phyloP scores from a whole-genome alignment of 92 coral and sea anemone species.

The Palythoa heliodiscus region DNA sequence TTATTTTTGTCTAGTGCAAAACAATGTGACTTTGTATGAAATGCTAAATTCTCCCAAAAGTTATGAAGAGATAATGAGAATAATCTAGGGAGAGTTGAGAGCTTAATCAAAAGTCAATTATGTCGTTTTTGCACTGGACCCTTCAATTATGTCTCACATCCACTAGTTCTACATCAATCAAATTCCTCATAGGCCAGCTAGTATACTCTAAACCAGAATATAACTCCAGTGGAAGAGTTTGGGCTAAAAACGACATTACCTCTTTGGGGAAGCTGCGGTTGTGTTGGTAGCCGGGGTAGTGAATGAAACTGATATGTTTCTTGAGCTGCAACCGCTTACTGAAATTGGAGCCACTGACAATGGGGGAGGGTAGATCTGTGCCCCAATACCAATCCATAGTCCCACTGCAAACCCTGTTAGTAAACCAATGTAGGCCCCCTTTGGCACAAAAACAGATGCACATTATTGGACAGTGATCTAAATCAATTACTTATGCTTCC shows the following conservation, averaged over 20 bases:
- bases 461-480: background rate
- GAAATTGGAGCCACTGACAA: slow-evolving; percentile 67
- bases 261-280: slow-evolving; percentile 24
- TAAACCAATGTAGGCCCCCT: slow-evolving; percentile 87
- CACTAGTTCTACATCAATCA: no score
- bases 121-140: no score
- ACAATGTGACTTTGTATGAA: no score
- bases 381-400: slow-evolving; percentile 91
- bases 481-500: no score
- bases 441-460: background rate
- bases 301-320: slow-evolving; percentile 24
- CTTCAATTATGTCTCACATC: no score
- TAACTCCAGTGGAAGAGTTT: background rate
- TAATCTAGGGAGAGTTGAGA: no score
- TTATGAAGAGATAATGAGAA: no score
- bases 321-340: slow-evolving; percentile 60
- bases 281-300: slow-evolving; percentile 20
- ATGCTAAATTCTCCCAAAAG: no score
- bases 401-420: slow-evolving; percentile 82
- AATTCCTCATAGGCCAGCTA: no score
- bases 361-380: slow-evolving; percentile 85
- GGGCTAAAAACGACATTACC: background rate
- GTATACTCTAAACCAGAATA: no score
- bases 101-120: no score
- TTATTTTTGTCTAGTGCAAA: no score